Base-by-base conservation (phyloP, 2,113 vertebrate genomes). In the Hydropotes inermis region DNA sequence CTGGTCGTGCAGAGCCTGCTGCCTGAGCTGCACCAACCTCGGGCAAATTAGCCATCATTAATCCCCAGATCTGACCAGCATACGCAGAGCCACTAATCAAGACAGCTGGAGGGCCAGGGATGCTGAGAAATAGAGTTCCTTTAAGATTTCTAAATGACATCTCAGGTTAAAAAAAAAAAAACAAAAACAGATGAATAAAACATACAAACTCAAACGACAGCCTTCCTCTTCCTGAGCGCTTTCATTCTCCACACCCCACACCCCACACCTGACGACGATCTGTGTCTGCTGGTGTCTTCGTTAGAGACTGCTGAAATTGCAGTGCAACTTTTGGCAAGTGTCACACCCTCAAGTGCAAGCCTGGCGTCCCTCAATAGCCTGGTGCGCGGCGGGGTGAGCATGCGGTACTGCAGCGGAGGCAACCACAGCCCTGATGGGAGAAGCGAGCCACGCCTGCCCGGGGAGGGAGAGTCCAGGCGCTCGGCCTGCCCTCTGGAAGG, bases 31-130 rank as follows among this genome's bases (percentile, higher is more conserved):
- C 99, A 99, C 99, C 99, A 99, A 99, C 99, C 99, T 99, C 99
- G 98, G 99, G 99, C 99, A 99, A 99, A 99, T 99, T 99, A 99
- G 99, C 99, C 99, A 98, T 99, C 99, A 99, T 99, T 99, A 99
- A 99, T 99, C 99, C 99, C 99, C 98, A 98, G 99, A 99, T 99
- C 99, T 99, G 99, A 99, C 99, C 99, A 98, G 99, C 99, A 99
- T 99, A 99, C 99, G 95, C 99, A 99, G 98, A 99, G 98, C 98
- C 99, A 98, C 99, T 99, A 99, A 99, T 99, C 99, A 99, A 99
- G 99, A 99, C 99, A 99, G 99, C 99, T 99, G 99, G 99, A 74
- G 99, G 99, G 98, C 12, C 76, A 28, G 58, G 79, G 97, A 98
- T 55, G 95, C 78, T 6, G 94, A 97, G 94, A 95, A 98, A 94